phyloP scores from a whole-genome alignment of 2,113 vertebrate genomes.

The Cricetomys ansorgei region DNA sequence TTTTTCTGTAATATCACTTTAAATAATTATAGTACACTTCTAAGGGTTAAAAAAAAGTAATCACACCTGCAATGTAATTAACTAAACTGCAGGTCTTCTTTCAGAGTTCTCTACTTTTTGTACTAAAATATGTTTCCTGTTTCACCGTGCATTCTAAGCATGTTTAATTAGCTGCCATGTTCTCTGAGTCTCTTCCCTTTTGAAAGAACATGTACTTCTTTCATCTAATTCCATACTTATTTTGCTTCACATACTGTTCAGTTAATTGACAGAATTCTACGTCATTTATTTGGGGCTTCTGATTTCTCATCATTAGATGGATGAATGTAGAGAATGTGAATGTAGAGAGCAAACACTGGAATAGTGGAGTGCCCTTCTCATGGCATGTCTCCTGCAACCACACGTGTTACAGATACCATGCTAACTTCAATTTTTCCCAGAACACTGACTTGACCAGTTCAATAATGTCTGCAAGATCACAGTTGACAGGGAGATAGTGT shows the following conservation, averaged over 20 bases:
- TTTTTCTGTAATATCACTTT: not conserved
- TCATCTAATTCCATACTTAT: not conserved
- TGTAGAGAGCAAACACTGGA: not conserved
- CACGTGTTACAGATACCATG: not conserved
- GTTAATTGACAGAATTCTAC: not conserved
- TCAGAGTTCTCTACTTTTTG: not conserved
- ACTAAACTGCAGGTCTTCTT: not conserved
- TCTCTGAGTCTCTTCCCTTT: not conserved
- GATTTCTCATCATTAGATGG: not conserved
- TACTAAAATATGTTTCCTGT: not conserved
- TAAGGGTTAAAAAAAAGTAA: not conserved
- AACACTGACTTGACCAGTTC: not conserved
- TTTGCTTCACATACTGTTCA: not conserved
- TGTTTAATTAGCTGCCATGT: not conserved
- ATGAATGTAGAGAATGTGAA: not conserved
- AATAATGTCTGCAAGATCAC: not conserved
- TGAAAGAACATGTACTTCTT: not conserved
- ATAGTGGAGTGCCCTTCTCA: not conserved
- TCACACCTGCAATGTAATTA: not conserved
- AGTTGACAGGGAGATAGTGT: not conserved
- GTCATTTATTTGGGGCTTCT: not conserved
- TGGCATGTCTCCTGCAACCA: not conserved
- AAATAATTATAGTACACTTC: not conserved
- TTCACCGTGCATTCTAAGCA: not conserved
- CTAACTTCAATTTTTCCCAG: not conserved